Conservation (phyloP, 1,140 invertebrate species). For the Drosophila tristis region DNA sequence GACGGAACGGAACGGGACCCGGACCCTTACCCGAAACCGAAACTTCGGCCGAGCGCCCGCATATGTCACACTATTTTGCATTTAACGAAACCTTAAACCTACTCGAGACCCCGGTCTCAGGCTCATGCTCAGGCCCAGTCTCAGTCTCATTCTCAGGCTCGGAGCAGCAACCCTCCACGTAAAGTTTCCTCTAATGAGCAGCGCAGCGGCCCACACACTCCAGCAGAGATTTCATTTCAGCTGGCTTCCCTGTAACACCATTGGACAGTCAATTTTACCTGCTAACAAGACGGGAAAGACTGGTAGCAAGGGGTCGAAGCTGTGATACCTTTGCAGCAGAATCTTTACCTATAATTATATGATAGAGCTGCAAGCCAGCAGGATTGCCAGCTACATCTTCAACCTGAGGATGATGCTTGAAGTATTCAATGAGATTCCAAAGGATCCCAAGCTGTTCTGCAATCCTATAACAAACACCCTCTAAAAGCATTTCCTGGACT, state of each 20-base stretch:
- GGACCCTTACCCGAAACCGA: conserved; percentile 18
- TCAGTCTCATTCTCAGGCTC: conserved; percentile 6
- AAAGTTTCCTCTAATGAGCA: conserved; percentile 28
- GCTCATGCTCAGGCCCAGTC: not conserved
- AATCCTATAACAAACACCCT: too few relatives aligned
- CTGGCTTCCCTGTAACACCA: conserved; percentile 44
- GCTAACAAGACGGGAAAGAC: conserved; percentile 51
- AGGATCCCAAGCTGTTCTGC: too few relatives aligned
- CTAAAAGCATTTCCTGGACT: conserved; percentile 34
- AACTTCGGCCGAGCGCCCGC: conserved; percentile 54
- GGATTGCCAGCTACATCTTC: too few relatives aligned
- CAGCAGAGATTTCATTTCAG: too few relatives aligned
- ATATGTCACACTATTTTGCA: conserved; percentile 75
- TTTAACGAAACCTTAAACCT: conserved; percentile 40
- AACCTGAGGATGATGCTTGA: too few relatives aligned
- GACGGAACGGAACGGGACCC: not conserved
- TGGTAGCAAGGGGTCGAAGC: too few relatives aligned
- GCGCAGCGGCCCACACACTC: not conserved
- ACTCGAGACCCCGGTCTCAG: not conserved
- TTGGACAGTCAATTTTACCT: conserved; percentile 75
- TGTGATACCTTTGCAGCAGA: too few relatives aligned
- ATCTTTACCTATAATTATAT: too few relatives aligned
- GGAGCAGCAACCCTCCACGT: conserved; percentile 14
- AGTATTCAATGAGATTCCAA: too few relatives aligned
- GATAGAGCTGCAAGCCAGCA: too few relatives aligned